Conservation (phyloP, 2,888 invertebrate species). For the Molorchus minor region DNA sequence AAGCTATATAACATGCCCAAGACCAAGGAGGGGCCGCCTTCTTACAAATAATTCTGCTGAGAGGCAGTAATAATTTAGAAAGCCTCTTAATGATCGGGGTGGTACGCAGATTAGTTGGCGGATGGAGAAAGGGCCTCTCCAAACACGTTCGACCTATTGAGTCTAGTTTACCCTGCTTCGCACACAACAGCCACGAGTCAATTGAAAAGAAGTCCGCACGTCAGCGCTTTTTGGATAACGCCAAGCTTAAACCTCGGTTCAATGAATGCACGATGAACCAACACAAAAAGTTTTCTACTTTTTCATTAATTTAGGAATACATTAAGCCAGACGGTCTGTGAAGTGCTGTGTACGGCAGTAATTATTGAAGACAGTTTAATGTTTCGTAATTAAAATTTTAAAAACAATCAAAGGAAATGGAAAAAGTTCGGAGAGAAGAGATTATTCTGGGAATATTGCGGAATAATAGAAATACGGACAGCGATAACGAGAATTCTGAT, state of each 20-base stretch:
- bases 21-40: background rate
- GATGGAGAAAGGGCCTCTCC: slow-evolving; percentile 16
- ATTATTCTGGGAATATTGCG: too few relatives aligned
- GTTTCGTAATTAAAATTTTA: slow-evolving; percentile 32
- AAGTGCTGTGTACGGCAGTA: slow-evolving; percentile 13
- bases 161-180: slow-evolving; percentile 29
- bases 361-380: slow-evolving; percentile 30
- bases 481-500: too few relatives aligned
- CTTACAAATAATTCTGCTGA: slow-evolving; percentile 8
- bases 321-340: slow-evolving; percentile 23
- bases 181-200: slow-evolving; percentile 25
- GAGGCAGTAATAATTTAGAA: slow-evolving; percentile 22
- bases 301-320: slow-evolving; percentile 31
- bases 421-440: slow-evolving; percentile 23
- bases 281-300: slow-evolving; percentile 25
- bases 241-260: slow-evolving; percentile 9
- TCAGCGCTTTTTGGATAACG: slow-evolving; percentile 32
- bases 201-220: slow-evolving; percentile 34
- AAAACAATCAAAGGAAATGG: slow-evolving; percentile 28
- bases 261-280: slow-evolving; percentile 29
- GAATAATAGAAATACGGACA: too few relatives aligned
- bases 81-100: slow-evolving; percentile 21
- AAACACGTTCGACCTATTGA: slow-evolving; percentile 32
- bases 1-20: too few relatives aligned
- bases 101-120: slow-evolving; percentile 18